These are phyloP conservation scores for Clarias magur DNA, from an alignment of 2,113 vertebrate genomes.

Conservation along the genomic window DNA sequence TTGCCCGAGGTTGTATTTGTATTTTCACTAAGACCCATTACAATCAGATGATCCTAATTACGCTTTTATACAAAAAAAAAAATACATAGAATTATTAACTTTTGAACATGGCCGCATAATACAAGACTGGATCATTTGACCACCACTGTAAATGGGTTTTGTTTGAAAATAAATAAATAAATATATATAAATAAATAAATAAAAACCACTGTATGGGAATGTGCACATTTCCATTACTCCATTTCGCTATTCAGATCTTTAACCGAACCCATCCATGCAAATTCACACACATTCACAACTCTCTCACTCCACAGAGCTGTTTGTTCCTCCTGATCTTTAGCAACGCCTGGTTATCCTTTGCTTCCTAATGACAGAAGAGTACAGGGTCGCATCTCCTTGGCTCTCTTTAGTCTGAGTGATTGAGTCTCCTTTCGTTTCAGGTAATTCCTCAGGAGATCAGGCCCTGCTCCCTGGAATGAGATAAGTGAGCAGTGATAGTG, in stretches of 20 bases:
- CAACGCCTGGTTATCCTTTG: slow-evolving; percentile 33
- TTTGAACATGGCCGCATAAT: too few relatives aligned
- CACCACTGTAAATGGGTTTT: too few relatives aligned
- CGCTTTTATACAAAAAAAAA: too few relatives aligned
- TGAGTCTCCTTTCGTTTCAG: slow-evolving; percentile 27
- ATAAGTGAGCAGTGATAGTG: slow-evolving; percentile 27
- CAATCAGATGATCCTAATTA: too few relatives aligned
- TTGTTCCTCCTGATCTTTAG: slow-evolving; percentile 36
- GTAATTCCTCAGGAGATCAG: slow-evolving; percentile 42
- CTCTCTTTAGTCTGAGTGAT: slow-evolving; percentile 40
- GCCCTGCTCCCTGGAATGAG: slow-evolving; percentile 39
- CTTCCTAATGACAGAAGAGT: slow-evolving; percentile 31
- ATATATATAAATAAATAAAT: not conserved
- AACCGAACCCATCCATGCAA: slow-evolving; percentile 3
- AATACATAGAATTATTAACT: too few relatives aligned
- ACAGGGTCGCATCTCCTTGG: slow-evolving; percentile 9
- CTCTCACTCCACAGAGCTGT: slow-evolving; percentile 1
- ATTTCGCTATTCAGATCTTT: not conserved
- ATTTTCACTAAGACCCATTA: too few relatives aligned
- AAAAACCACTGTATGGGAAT: not conserved
- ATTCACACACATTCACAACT: not conserved
- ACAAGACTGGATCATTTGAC: too few relatives aligned
- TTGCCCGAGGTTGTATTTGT: too few relatives aligned
- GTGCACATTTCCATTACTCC: not conserved
- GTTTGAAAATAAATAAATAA: too few relatives aligned